Evolutionary conservation across 2,797 vertebrate species (phyloP), one percentile per base, ranked within the genome.

Genomic region (Sphenodon punctatus): DNA sequence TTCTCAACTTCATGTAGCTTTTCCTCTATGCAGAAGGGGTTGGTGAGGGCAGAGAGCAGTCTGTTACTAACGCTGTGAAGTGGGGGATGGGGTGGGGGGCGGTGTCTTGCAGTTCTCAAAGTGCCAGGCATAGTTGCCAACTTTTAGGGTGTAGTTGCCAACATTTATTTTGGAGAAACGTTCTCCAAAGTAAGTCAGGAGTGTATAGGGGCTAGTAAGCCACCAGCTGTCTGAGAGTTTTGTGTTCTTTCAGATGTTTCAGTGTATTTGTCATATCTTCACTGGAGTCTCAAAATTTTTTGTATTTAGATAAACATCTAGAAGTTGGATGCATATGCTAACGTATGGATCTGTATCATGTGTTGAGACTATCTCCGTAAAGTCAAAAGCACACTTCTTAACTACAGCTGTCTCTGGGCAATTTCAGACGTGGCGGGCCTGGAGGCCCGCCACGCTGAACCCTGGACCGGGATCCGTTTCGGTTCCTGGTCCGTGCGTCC

Each of bases 1-100:
- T 80, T 92, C 64, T 78, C 20, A 5, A 53, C 45, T 84, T 70
- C 85, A 90, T 43, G 82, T 77, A 41, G 66, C 76, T 73, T 80
- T 89, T 90, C 71, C 80, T 86, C 80, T 69, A 38, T 84, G 78
- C 59, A 77, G 82, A 38, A 79, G 67, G 34, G 61, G 22, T 36
- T 51, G 56, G n/a, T 71, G 32, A 38, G 61, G 65, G 66, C 53
- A 69, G 73, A 61, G 8, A 43, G 39, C 64, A 55, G 14, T 75
- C 25, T 2, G 30, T n/a, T 75, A 41, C 16, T n/a, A n/a, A n/a
- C n/a, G n/a, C n/a, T n/a, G n/a, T 36, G 67, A 73, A 38, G 58
- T 41, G n/a, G 10, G 39, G 22, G 1, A 0, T 0, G 0, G 69
- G 88, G 75, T 68, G 55, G 11, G 65, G 82, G 64, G 30, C 17